These are phyloP conservation scores for Zophobas atratus DNA, from an alignment of 1,140 invertebrate species.

Conservation along the genomic window DNA sequence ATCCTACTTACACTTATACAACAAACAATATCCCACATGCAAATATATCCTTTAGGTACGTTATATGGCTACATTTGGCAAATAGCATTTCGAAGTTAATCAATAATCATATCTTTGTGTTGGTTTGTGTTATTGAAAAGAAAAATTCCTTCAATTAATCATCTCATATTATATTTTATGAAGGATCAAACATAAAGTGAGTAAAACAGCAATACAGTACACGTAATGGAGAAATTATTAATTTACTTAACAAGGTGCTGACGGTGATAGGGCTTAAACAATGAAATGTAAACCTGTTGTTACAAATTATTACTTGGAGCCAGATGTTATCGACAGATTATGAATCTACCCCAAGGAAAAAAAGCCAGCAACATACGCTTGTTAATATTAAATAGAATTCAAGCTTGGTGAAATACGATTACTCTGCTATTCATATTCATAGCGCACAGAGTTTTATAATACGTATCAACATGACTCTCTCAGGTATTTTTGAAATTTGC, in stretches of 20 bases:
- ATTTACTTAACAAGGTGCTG: background rate
- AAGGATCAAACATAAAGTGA: too few species aligned
- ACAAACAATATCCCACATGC: background rate
- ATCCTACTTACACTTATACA: background rate
- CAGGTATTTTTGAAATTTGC: too few species aligned
- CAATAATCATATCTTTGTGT: too few species aligned
- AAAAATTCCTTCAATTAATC: too few species aligned
- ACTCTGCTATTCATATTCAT: too few species aligned
- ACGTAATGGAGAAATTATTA: background rate
- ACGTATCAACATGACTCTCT: too few species aligned
- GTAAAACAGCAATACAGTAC: background rate
- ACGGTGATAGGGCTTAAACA: conserved; percentile 7
- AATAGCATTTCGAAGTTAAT: too few species aligned
- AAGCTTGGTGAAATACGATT: background rate
- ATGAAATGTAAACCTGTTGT: conserved; percentile 25
- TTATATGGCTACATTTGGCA: background rate
- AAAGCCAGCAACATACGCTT: conserved; percentile 9
- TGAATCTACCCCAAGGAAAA: conserved; percentile 26
- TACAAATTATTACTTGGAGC: conserved; percentile 30
- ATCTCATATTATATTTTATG: too few species aligned
- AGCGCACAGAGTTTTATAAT: too few species aligned
- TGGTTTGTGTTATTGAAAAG: too few species aligned
- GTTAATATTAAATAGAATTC: conserved; percentile 22
- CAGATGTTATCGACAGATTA: conserved; percentile 36
- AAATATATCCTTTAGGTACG: background rate